A percentile compares a stretch with the other conserved stretches of the same genome.
phyloP scores from a whole-genome alignment of 2,113 vertebrate species.

The Perca flavescens region DNA sequence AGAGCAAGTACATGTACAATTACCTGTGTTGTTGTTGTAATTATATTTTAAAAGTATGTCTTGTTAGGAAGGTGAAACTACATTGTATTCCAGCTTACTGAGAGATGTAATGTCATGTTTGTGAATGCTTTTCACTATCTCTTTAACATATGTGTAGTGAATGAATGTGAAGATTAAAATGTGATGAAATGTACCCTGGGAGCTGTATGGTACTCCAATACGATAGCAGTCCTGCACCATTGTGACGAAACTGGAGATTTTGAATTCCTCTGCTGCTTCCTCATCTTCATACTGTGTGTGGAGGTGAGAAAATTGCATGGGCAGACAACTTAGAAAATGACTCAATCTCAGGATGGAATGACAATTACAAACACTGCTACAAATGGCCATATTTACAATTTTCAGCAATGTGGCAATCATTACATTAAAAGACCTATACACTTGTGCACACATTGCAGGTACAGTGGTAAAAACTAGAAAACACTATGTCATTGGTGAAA shows the following conservation, averaged over 20 bases:
- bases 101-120: neutral
- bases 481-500: neutral
- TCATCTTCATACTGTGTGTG: conserved; percentile 93
- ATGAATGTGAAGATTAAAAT: conserved; percentile 1
- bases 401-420: neutral
- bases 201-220: conserved; percentile 94
- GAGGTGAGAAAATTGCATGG: neutral
- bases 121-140: neutral
- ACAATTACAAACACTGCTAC: conserved; percentile 3
- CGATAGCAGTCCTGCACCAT: conserved; percentile 95
- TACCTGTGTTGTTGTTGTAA: neutral
- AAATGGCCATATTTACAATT: conserved; percentile 1
- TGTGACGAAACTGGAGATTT: conserved; percentile 96
- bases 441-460: neutral
- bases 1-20: neutral
- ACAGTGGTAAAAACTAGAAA: neutral
- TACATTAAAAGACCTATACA: neutral
- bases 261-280: conserved; percentile 96
- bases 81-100: neutral
- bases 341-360: neutral
- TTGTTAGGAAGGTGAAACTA: neutral
- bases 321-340: neutral
- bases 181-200: conserved; percentile 84
- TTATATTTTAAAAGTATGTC: neutral
- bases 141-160: neutral